These are phyloP conservation scores for Enteromius treurensis DNA, from an alignment of 2,797 vertebrate species.

Conservation along the genomic window DNA sequence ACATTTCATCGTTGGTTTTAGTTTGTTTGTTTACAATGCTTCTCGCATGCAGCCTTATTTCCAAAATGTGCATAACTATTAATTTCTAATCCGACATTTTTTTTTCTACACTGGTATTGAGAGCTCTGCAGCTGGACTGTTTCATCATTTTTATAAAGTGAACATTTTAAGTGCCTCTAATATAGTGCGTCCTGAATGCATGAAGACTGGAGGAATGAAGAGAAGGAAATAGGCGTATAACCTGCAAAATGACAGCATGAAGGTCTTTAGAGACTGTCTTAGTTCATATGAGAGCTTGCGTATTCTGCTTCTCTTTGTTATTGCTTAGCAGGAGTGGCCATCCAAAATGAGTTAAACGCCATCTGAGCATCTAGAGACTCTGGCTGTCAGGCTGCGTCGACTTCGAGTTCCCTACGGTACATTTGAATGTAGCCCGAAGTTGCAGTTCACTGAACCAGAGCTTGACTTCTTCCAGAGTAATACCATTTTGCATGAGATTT, in stretches of 20 bases:
- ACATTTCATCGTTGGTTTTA: neutral
- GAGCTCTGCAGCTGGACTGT: neutral
- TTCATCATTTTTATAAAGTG: neutral
- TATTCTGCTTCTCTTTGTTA: constrained; percentile 20
- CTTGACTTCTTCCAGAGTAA: constrained; percentile 47
- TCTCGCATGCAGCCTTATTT: neutral
- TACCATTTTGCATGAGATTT: constrained; percentile 37
- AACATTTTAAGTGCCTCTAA: neutral
- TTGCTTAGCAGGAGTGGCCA: constrained; percentile 31
- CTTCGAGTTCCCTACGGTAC: constrained; percentile 35
- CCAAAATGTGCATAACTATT: neutral
- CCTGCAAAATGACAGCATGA: constrained; percentile 1
- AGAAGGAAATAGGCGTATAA: neutral
- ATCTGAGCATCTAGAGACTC: constrained; percentile 38
- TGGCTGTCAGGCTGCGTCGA: constrained; percentile 31
- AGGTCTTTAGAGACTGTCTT: neutral
- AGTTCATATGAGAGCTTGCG: constrained; percentile 10
- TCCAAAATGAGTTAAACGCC: constrained; percentile 39
- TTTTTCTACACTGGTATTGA: neutral
- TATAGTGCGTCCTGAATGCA: neutral
- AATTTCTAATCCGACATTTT: neutral
- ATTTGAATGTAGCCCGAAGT: constrained; percentile 33
- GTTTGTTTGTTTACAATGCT: neutral
- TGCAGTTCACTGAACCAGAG: constrained; percentile 45
- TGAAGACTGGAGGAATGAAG: neutral